These are phyloP conservation scores for Misgurnus anguillicaudatus DNA, from an alignment of 2,113 vertebrate genomes.

Conservation along the genomic window DNA sequence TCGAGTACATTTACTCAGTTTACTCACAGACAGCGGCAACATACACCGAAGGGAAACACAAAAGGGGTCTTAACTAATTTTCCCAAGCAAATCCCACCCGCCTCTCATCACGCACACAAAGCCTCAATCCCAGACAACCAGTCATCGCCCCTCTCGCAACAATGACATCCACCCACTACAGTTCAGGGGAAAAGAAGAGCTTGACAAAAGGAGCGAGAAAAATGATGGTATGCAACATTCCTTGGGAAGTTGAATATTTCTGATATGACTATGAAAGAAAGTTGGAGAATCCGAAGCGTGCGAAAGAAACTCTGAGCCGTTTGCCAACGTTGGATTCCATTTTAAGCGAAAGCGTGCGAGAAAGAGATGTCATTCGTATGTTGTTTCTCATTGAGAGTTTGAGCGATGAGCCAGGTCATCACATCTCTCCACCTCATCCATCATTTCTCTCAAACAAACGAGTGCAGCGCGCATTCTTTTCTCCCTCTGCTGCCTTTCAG, in stretches of 20 bases:
- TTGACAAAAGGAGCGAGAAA: background rate
- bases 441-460: constrained; percentile 76
- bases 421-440: constrained; percentile 81
- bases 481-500: constrained; percentile 70
- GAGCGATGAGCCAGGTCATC: constrained; percentile 83
- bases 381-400: constrained; percentile 79
- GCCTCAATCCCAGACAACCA: constrained; percentile 2
- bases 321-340: constrained; percentile 56
- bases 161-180: constrained; percentile 33
- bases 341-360: constrained; percentile 28
- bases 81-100: constrained; percentile 28
- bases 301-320: background rate
- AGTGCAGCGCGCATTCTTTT: constrained; percentile 60
- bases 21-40: background rate
- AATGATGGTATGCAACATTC: constrained; percentile 21
- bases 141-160: background rate
- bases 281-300: constrained; percentile 20
- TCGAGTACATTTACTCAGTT: background rate
- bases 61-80: constrained; percentile 26
- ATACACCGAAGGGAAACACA: constrained; percentile 4
- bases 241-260: background rate
- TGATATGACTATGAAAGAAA: constrained; percentile 20
- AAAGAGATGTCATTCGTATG: constrained; percentile 69
- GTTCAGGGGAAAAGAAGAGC: constrained; percentile 7
- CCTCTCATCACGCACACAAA: constrained; percentile 12